These are phyloP conservation scores for Cheirogaleus major DNA, from an alignment of 2,797 vertebrate genomes.

Conservation along the genomic window DNA sequence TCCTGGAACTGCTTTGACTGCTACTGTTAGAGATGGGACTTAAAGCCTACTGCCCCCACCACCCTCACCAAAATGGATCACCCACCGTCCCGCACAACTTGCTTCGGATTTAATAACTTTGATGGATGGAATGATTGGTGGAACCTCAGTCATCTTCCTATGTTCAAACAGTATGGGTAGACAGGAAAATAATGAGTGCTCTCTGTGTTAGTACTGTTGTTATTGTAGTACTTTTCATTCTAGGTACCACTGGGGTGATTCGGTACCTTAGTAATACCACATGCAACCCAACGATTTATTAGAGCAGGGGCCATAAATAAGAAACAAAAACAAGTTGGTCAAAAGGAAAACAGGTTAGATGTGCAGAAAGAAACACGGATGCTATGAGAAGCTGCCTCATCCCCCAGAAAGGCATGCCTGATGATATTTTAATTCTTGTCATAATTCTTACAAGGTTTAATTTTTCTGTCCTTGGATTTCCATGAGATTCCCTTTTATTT, in stretches of 20 bases:
- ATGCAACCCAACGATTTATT: neutral
- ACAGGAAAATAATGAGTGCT: neutral
- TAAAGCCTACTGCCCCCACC: accelerated
- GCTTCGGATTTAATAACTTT: neutral
- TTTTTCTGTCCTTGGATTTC: neutral
- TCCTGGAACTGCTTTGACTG: accelerated
- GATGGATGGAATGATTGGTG: neutral
- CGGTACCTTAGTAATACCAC: neutral
- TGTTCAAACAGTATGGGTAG: neutral
- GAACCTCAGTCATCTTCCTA: neutral
- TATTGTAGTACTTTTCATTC: neutral
- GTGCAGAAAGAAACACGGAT: neutral
- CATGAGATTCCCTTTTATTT: neutral
- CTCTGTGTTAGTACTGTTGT: neutral
- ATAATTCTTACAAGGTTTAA: neutral
- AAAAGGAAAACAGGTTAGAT: neutral
- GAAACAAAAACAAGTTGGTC: neutral
- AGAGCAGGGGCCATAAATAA: neutral
- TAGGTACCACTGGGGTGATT: neutral
- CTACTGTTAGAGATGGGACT: too few species aligned
- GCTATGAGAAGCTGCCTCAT: neutral
- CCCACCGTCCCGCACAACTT: accelerated
- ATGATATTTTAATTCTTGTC: neutral
- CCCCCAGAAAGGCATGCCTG: neutral
- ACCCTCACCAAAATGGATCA: neutral